Percentiles rank a stretch among this genome's conserved stretches.
phyloP scores from a whole-genome alignment of 2,888 invertebrate genomes.

The Odontocerum albicorne region DNA sequence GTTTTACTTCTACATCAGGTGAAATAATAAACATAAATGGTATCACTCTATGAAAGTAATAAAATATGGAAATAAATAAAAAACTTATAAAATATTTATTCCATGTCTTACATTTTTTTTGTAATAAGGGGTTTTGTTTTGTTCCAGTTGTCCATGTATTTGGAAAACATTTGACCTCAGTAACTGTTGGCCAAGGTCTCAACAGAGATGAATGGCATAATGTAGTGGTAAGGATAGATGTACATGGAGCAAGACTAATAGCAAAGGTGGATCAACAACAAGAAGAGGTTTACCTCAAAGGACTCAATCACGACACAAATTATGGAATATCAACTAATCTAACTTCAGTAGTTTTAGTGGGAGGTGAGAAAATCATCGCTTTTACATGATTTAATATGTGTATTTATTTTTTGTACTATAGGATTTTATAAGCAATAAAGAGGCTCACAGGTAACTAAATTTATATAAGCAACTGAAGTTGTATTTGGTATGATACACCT shows the following conservation, averaged over 20 bases:
- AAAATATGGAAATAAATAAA: slow-evolving; percentile 2
- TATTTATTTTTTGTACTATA: too few species aligned
- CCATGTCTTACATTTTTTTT: background rate
- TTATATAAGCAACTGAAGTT: too few species aligned
- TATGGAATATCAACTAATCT: slow-evolving; percentile 86
- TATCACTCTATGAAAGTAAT: background rate
- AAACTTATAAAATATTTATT: too few species aligned
- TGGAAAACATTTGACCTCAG: slow-evolving; percentile 79
- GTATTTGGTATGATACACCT: too few species aligned
- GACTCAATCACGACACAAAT: slow-evolving; percentile 79
- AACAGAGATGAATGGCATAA: slow-evolving; percentile 91
- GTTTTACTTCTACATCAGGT: background rate
- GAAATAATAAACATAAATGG: background rate
- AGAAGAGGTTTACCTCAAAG: slow-evolving; percentile 81
- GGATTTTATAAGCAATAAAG: too few species aligned
- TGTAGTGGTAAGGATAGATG: slow-evolving; percentile 84
- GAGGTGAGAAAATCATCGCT: slow-evolving; percentile 69
- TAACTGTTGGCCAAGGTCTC: slow-evolving; percentile 84
- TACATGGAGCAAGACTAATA: slow-evolving; percentile 80
- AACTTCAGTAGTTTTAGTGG: slow-evolving; percentile 84
- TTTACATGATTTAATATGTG: too few species aligned
- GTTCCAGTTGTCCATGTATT: slow-evolving; percentile 83
- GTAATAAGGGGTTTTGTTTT: background rate
- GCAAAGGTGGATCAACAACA: slow-evolving; percentile 84
- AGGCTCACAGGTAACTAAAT: too few species aligned